Evolutionary conservation across 2,888 invertebrate genomes (phyloP).

Genomic region (Theodoxus fluviatilis): DNA sequence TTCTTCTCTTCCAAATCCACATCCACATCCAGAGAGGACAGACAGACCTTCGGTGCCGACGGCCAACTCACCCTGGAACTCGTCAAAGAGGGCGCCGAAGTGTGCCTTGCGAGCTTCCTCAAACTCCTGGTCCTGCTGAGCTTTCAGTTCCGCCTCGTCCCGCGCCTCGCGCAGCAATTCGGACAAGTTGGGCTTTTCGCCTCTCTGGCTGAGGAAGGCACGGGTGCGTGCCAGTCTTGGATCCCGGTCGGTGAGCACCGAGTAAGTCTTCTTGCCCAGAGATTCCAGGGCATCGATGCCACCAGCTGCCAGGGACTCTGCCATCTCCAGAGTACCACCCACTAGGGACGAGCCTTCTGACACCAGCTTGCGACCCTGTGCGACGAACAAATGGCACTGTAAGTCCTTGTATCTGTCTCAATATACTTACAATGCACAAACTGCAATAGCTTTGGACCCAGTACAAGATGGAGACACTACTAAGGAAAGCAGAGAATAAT

Average conservation of each 20-base stretch:
- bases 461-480: no score
- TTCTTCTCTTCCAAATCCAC: neutral
- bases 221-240: slow-evolving; percentile 82
- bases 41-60: neutral
- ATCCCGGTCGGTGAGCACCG: slow-evolving; percentile 89
- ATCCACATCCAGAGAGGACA: neutral
- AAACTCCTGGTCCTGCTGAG: slow-evolving; percentile 66
- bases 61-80: slow-evolving; percentile 75
- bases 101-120: slow-evolving; percentile 72
- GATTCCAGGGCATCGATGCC: slow-evolving; percentile 83
- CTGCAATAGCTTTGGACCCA: no score
- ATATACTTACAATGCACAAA: no score
- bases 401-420: no score
- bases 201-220: slow-evolving; percentile 69
- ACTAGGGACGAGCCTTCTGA: slow-evolving; percentile 29
- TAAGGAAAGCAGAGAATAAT: no score
- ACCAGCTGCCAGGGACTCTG: slow-evolving; percentile 57
- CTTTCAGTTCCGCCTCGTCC: slow-evolving; percentile 70
- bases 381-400: slow-evolving; percentile 45
- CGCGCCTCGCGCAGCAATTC: slow-evolving; percentile 75
- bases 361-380: slow-evolving; percentile 32
- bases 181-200: slow-evolving; percentile 61
- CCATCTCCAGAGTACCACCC: slow-evolving; percentile 29
- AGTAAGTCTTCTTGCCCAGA: slow-evolving; percentile 94
- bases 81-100: slow-evolving; percentile 79